Percentiles rank a stretch among this genome's conserved stretches.
Conservation (phyloP, 2,113 vertebrate genomes). For the Argyrosomus japonicus region DNA sequence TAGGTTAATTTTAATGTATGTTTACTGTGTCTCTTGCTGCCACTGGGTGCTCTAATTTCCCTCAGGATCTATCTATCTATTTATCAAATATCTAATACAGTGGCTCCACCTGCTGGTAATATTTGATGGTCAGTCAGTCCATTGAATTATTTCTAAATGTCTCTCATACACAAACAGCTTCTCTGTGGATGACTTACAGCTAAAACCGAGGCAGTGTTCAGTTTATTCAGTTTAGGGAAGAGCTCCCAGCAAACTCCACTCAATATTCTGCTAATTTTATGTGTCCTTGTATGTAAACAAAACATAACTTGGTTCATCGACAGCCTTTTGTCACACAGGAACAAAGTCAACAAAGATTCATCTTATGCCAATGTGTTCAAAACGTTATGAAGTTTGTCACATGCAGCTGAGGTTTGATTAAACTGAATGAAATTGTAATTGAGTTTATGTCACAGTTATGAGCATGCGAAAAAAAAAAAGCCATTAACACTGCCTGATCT, state of each 20-base stretch:
- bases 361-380: neutral
- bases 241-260: neutral
- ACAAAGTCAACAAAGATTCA: neutral
- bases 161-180: no score
- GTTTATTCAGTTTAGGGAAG: neutral
- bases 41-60: no score
- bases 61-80: no score
- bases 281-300: accelerated
- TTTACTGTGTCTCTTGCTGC: no score
- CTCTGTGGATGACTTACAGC: neutral
- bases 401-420: accelerated
- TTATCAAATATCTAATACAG: no score
- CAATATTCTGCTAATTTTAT: neutral
- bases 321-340: no score
- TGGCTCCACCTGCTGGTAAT: neutral
- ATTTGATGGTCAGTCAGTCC: neutral
- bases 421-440: neutral
- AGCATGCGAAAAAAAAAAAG: accelerated
- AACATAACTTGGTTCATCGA: no score
- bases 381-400: neutral
- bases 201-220: neutral
- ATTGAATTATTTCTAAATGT: neutral
- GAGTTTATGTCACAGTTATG: neutral
- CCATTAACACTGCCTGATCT: neutral
- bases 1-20: no score